Base-by-base conservation (phyloP, 2,113 vertebrate genomes). In the Tetrax tetrax region DNA sequence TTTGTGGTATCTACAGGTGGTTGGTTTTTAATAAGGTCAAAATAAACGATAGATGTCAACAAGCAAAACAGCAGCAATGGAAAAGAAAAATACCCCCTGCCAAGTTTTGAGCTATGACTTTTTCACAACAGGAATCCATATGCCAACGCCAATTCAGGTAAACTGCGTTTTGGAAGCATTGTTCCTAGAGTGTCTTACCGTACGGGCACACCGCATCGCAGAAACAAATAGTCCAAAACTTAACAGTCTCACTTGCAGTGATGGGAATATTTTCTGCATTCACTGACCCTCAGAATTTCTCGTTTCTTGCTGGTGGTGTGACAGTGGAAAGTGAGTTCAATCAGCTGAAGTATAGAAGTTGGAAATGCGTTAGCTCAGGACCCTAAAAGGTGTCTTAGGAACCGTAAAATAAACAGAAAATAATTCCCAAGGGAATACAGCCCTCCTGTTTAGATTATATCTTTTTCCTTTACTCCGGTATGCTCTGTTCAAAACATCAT, bases 401-500 rank as follows among this genome's bases (percentile, higher is more conserved):
- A 90, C 88, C 2, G 1, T 37, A 72, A 92, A 93, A 56, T 17
- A 89, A 87, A 82, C 22, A 95, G 75, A 41, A 93, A 91, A 57
- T 33, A 69, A 83, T 83, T 93, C 89, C 71, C 68, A 43, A 45
- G 45, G 66, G 59, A 85, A 69, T 23, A 21, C 38, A 95, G 35
- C 45, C 47, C 63, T 60, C 48, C 22, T 68, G 71, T 23, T 83
- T 71, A 2, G 14, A n/a, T 65, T 35, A 0, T 60, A 37, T 56
- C 76, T 59, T 83, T 66, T 72, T 19, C 43, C 45, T 33, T 71
- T 61, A 10, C 48, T 94, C 48, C 69, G 69, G 29, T 7, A 3
- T 14, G 17, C 37, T 87, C 78, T 82, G 81, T 74, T 97, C 94
- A 85, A 54, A 90, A 47, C 95, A 77, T 31, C 90, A 94, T 96